Conservation (phyloP, 1,140 invertebrate genomes). For the Orius insidiosus region DNA sequence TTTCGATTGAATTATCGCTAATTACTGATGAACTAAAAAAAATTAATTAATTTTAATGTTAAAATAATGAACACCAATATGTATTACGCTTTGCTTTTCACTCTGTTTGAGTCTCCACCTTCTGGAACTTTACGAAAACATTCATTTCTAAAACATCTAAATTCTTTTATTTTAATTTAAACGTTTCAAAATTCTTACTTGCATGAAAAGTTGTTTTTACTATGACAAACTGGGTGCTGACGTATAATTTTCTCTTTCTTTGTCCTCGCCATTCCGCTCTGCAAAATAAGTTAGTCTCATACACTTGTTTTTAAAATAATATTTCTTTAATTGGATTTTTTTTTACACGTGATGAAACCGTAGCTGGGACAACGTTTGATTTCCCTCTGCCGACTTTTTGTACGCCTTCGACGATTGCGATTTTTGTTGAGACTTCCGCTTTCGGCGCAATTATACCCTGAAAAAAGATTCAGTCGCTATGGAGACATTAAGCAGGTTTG, state of each 20-base stretch:
- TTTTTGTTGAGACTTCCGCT: conserved; percentile 36
- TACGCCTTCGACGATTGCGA: conserved; percentile 31
- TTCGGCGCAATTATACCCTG: conserved; percentile 40
- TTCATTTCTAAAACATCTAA: background rate
- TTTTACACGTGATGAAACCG: conserved; percentile 13
- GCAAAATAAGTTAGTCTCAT: no score
- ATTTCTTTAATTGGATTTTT: background rate
- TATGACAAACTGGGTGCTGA: conserved; percentile 9
- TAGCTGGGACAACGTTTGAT: conserved; percentile 10
- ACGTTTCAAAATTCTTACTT: background rate
- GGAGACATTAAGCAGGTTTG: background rate
- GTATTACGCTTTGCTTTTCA: no score
- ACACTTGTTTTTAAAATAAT: no score
- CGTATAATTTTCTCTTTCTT: conserved; percentile 4
- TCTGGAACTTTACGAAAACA: no score
- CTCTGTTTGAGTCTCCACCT: no score
- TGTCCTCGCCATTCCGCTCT: background rate
- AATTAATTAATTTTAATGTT: no score
- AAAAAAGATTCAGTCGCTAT: conserved; percentile 16
- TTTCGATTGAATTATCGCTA: no score
- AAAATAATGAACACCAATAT: no score
- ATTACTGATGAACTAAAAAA: no score
- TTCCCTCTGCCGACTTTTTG: conserved; percentile 14
- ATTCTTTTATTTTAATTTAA: background rate
- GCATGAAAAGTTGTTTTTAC: conserved; percentile 1